Base-by-base conservation (phyloP, 2,888 invertebrate species). In the Sminthurides aquaticus region DNA sequence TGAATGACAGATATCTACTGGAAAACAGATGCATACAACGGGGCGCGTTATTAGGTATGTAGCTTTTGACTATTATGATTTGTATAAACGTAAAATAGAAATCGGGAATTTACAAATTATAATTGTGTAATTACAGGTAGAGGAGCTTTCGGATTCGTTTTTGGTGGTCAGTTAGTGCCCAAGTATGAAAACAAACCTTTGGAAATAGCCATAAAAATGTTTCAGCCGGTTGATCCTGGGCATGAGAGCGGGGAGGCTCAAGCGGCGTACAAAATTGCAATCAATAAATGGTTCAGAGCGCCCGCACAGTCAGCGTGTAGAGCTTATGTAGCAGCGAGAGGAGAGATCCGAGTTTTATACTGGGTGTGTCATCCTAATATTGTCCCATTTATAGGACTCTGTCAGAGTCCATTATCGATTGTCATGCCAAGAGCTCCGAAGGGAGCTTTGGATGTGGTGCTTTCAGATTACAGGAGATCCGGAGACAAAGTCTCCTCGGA, bases 131-230 rank as follows among this genome's bases (percentile, higher is more conserved):
- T 48, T 56, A 82, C 94, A 43, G 98, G 98, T 0, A 86, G 96
- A n/a, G 99, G 99, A 1, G 96, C 97, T 0, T 99, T 98, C 81
- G 98, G 98, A 1, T 95, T 97, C 75, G 99, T 99, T 8, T 93
- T 94, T 78, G 85, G 88, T 75, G 93, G 89, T 1, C 77, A 78
- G 65, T 70, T 67, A 67, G 69, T 64, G 67, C 71, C 70, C 29
- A 73, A 71, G 57, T 72, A 68, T 58, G 73, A 73, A 58, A 71
- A 65, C 8, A 75, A 68, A 70, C 73, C 1, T 82, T 83, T 65
- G 82, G 68, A 68, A 27, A 60, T 68, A 11, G 68, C 68, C 2
- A 64, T 68, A 27, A 68, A 24, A 81, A 93, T 96, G 85, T 80
- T 97, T 65, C 95, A 96, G 78, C 96, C 97, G 0, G 91, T 94